Evolutionary conservation across 2,113 vertebrate species (phyloP), one percentile per base, ranked within the genome.

Genomic region (Geococcyx californianus): DNA sequence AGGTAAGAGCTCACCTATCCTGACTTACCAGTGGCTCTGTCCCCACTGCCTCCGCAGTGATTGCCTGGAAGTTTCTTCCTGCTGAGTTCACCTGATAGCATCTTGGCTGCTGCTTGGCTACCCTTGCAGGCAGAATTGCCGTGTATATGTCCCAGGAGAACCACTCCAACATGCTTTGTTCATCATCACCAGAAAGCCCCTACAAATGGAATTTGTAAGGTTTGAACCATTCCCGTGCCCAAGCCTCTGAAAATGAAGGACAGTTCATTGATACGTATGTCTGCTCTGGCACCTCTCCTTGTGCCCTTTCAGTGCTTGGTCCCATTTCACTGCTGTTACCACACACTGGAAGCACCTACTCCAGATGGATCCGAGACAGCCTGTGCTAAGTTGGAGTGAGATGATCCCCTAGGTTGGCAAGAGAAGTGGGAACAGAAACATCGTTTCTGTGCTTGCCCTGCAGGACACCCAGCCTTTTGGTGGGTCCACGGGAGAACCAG

Each of bases 141-240:
- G n/a, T 20, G 25, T 8, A 55, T 47, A 52, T 17, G 12, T 66
- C 47, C 49, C 75, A 31, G 2, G 59, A 82, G 60, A 54, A 33
- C 66, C 69, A 49, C 19, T 14, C 36, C 63, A 45, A 7, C 8
- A 16, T 21, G 36, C 36, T 62, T 64, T 42, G 56, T 33, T 51
- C 77, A 55, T 38, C 75, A 25, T 16, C 74, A 6, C 73, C 51
- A n/a, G 23, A 83, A 51, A 47, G 47, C 44, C 40, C 17, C n/a
- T 0, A 0, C 15, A 8, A 40, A 13, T 25, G 28, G 51, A 25
- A 4, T 1, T 7, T 66, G 60, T 7, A 52, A 33, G 28, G 54
- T 47, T 21, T 8, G 59, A 62, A 66, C 45, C 45, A 3, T 16
- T 9, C 4, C 55, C 7, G 21, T 9, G 58, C 9, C 72, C 56